phyloP scores from a whole-genome alignment of 2,888 invertebrate genomes.

The Drosophila pullipes region DNA sequence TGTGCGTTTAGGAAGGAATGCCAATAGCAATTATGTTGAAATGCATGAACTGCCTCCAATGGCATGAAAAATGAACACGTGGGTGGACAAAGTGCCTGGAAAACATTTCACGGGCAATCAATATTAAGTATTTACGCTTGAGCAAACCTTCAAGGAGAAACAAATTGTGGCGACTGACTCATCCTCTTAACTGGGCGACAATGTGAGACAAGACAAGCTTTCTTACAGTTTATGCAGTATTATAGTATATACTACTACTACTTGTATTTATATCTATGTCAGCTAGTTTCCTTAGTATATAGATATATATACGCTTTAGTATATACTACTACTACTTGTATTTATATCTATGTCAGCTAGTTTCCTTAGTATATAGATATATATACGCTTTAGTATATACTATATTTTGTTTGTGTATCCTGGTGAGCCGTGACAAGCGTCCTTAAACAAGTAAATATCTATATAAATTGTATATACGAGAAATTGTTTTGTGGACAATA shows the following conservation, averaged over 20 bases:
- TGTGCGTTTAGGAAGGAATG: conserved; percentile 35
- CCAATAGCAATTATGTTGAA: conserved; percentile 59
- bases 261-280: neutral
- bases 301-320: neutral
- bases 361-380: neutral
- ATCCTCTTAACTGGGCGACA: conserved; percentile 15
- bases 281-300: neutral
- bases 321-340: neutral
- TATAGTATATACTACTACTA: neutral
- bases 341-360: neutral
- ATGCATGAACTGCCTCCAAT: conserved; percentile 38
- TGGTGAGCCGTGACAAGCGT: neutral
- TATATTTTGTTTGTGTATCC: neutral
- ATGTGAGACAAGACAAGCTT: neutral
- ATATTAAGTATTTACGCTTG: conserved; percentile 61
- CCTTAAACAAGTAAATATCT: neutral
- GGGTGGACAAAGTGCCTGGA: conserved; percentile 18
- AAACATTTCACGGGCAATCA: conserved; percentile 47
- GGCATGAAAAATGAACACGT: conserved; percentile 56
- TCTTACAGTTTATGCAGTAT: neutral
- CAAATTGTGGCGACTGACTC: neutral
- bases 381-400: neutral
- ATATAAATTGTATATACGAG: neutral
- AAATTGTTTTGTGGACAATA: neutral
- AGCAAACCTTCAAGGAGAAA: conserved; percentile 12